A percentile compares a stretch with the other conserved stretches of the same genome.
phyloP scores from a whole-genome alignment of 2,113 vertebrate species.

The Anarhynchus alexandrinus region DNA sequence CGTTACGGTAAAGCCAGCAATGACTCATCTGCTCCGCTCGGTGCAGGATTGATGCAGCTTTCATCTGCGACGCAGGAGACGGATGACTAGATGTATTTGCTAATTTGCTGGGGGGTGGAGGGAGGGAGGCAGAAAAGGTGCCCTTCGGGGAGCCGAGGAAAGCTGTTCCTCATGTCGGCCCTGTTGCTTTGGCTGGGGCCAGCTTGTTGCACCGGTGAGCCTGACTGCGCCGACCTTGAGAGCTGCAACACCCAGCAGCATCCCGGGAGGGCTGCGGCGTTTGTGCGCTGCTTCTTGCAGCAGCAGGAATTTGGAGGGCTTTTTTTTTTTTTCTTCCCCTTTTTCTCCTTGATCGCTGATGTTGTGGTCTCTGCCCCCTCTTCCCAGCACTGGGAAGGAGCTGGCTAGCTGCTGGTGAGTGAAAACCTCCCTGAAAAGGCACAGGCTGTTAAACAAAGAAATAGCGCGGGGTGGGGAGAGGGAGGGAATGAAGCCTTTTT shows the following conservation, averaged over 20 bases:
- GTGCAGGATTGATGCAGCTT: conserved; percentile 13
- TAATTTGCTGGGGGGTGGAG: background rate
- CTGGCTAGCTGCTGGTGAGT: background rate
- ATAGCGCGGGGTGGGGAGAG: background rate
- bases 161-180: background rate
- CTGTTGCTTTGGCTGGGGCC: background rate
- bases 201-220: background rate
- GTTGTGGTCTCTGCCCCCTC: background rate
- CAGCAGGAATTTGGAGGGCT: background rate
- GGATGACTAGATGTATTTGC: background rate
- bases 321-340: background rate
- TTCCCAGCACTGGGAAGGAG: background rate
- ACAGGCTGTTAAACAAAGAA: background rate
- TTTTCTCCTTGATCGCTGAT: background rate
- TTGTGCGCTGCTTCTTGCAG: background rate
- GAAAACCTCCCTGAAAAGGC: background rate
- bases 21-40: background rate
- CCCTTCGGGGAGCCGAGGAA: background rate
- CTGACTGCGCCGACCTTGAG: background rate
- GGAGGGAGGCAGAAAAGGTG: background rate
- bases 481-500: background rate
- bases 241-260: background rate
- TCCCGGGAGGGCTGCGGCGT: background rate
- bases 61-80: background rate
- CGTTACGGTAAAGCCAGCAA: background rate